Percentiles rank a stretch among this genome's conserved stretches.
phyloP scores from a whole-genome alignment of 2,888 invertebrate genomes.

The Halictus ligatus region DNA sequence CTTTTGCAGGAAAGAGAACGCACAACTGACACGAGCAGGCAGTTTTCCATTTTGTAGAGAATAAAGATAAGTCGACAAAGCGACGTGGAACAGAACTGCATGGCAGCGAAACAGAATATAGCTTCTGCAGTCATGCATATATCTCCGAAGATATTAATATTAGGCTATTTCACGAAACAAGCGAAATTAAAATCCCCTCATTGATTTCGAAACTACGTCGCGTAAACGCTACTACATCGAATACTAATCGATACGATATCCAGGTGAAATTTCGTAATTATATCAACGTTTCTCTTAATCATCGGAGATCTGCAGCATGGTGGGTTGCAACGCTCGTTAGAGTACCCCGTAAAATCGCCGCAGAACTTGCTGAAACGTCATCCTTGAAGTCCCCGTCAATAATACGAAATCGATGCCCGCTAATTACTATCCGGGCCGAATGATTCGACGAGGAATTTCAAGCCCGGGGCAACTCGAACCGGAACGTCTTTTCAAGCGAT shows the following conservation, averaged over 20 bases:
- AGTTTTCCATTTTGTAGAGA: background rate
- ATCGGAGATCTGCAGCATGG: background rate
- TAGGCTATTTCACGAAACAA: background rate
- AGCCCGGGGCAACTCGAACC: background rate
- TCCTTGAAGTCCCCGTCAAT: background rate
- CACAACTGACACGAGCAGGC: background rate
- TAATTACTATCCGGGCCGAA: slow-evolving; percentile 20
- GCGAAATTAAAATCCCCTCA: background rate
- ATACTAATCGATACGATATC: background rate
- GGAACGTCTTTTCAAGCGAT: slow-evolving; percentile 17
- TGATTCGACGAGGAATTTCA: background rate
- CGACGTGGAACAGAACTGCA: background rate
- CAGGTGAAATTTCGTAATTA: background rate
- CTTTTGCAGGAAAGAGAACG: background rate
- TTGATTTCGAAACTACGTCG: background rate
- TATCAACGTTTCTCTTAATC: background rate
- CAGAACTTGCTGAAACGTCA: slow-evolving; percentile 11
- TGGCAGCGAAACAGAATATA: background rate
- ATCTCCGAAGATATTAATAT: background rate
- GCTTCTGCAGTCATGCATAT: background rate
- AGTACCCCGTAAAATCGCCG: background rate
- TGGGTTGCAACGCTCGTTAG: background rate
- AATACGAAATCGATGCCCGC: slow-evolving; percentile 35
- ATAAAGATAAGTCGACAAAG: background rate
- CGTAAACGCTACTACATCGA: background rate